Percentiles rank a stretch among this genome's conserved stretches.
Conservation (phyloP, 2,113 vertebrate genomes). For the Cairina moschata region DNA sequence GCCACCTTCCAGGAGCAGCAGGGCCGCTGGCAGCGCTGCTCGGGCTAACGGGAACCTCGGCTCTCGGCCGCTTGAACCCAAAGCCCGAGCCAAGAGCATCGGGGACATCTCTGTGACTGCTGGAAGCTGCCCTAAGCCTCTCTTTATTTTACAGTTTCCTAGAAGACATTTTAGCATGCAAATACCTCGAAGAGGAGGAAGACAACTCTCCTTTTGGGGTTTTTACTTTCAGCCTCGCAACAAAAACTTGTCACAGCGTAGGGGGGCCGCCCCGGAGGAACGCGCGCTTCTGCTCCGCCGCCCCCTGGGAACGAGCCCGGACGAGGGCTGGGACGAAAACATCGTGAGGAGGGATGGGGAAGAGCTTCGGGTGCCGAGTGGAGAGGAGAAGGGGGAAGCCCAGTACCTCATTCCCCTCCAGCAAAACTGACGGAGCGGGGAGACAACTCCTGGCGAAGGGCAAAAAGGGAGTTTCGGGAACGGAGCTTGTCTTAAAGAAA, state of each 20-base stretch:
- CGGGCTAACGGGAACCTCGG: neutral
- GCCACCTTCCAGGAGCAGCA: neutral
- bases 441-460: neutral
- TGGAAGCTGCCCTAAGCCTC: neutral
- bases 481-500: neutral
- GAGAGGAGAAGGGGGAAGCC: constrained; percentile 56
- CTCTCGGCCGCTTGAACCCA: neutral
- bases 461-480: neutral
- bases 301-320: constrained; percentile 35
- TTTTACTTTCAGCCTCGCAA: constrained; percentile 65
- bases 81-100: rapidly evolving
- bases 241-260: constrained; percentile 51
- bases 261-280: constrained; percentile 59
- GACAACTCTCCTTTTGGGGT: constrained; percentile 57
- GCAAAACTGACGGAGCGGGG: constrained; percentile 32
- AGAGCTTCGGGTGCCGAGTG: neutral
- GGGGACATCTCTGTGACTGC: neutral
- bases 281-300: constrained; percentile 58
- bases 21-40: neutral
- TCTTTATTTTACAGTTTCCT: constrained; percentile 61
- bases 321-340: neutral
- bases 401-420: constrained; percentile 51
- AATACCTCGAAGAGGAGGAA: constrained; percentile 30
- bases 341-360: neutral
- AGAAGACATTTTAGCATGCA: constrained; percentile 49